These are phyloP conservation scores for Macrosteles quadrilineatus DNA, from an alignment of 1,140 invertebrate genomes.

Conservation along the genomic window DNA sequence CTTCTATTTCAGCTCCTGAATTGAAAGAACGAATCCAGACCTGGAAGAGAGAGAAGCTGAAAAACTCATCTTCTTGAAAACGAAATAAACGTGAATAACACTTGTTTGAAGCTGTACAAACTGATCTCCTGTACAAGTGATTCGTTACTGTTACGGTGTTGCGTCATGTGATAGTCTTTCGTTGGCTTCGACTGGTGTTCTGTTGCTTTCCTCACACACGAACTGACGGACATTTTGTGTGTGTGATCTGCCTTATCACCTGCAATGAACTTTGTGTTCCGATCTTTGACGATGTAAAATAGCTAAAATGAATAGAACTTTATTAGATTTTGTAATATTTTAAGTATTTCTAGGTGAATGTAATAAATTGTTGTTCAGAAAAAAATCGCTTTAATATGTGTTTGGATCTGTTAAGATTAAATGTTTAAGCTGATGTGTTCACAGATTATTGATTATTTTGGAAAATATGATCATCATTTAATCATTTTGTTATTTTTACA, in stretches of 20 bases:
- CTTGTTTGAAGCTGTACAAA: background rate
- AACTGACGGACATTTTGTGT: background rate
- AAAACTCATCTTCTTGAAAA: conserved; percentile 25
- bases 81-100: background rate
- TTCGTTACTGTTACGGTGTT: background rate
- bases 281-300: no score
- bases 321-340: no score
- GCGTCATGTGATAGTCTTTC: conserved; percentile 15
- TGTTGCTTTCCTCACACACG: background rate
- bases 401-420: no score
- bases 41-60: conserved; percentile 69
- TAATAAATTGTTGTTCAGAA: no score
- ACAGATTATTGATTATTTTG: no score
- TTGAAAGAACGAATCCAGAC: conserved; percentile 74
- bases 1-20: conserved; percentile 62
- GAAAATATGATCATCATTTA: no score
- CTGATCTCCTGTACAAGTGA: conserved; percentile 3
- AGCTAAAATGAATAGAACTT: no score
- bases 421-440: no score
- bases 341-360: no score
- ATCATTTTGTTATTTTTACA: no score
- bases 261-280: conserved; percentile 21
- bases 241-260: conserved; percentile 9
- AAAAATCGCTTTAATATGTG: no score
- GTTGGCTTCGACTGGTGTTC: conserved; percentile 19